Base-by-base conservation (phyloP, 2,797 vertebrate species). In the Amphiprion clarkii region DNA sequence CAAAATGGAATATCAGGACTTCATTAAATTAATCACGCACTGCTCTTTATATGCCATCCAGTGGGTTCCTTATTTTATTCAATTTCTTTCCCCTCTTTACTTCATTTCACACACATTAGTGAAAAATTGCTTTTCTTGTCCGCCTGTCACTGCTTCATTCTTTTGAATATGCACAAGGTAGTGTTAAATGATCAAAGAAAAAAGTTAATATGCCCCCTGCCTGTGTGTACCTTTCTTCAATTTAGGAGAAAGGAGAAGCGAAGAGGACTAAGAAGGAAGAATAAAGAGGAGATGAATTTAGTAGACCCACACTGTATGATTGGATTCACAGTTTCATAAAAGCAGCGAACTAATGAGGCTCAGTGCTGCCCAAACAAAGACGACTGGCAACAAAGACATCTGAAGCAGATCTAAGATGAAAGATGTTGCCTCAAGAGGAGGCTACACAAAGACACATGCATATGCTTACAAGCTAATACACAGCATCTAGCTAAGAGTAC, bases 351-450 rank as follows among this genome's bases (percentile, higher is more conserved):
- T 79, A 68, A 79, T 79, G 72, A 76, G 53, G 33, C 17, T 21
- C 1, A 29, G 8, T 49, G 55, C 21, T 16, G 36, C 31, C 19
- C 46, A 19, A 46, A 67, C 40, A 27, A 68, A 72, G 27, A 73
- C 66, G 49, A 63, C 59, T 36, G 59, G 40, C 29, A 72, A 77
- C 67, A 76, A 68, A 79, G 71, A 76, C 76, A 56, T 76, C 67
- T 63, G 53, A 75, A 25, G 71, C 21, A 5, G 51, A 78, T 36
- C 51, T 39, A 3, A 51, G 54, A 79, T 71, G 21, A 82, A 77
- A 74, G 74, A 56, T 27, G 4, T 2, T 1, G 5, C 31, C 54
- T 68, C 16, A 4, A 31, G 49, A 65, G 40, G 54, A 68, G 21
- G 54, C 33, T 49, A 53, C 1, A 4, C 31, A 51, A 39, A 57